Evolutionary conservation across 2,888 invertebrate species (phyloP).

Genomic region (Dolichopus griseipennis): DNA sequence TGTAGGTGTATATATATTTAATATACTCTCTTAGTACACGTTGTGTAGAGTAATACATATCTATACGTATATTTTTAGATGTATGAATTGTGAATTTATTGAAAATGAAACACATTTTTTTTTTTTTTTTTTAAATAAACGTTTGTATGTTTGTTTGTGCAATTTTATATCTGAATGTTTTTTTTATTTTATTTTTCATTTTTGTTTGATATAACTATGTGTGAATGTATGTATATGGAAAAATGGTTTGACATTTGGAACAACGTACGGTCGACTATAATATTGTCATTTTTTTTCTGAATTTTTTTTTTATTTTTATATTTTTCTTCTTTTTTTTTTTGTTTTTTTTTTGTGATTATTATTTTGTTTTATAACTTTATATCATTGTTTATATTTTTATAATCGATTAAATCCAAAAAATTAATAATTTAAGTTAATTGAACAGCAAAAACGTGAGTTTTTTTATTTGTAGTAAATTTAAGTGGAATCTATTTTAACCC

Average conservation of each 20-base stretch:
- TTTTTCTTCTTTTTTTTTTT: not conserved
- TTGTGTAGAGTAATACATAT: not conserved
- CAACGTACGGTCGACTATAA: constrained; percentile 1
- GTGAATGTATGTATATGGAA: not conserved
- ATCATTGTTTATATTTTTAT: not conserved
- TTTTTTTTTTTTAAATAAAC: too few species aligned
- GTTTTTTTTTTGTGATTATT: not conserved
- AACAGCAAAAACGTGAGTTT: too few species aligned
- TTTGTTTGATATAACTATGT: not conserved
- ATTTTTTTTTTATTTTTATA: not conserved
- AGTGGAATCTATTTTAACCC: too few species aligned
- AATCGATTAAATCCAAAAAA: too few species aligned
- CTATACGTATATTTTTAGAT: not conserved
- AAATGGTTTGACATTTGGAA: constrained; percentile 6
- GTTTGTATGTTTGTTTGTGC: not conserved
- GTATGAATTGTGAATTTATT: not conserved
- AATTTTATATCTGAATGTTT: too few species aligned
- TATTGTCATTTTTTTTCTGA: not conserved
- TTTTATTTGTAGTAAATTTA: too few species aligned
- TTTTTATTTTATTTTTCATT: too few species aligned
- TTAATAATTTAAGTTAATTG: too few species aligned
- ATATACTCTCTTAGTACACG: not conserved
- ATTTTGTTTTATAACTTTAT: not conserved
- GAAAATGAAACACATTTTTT: constrained; percentile 3
- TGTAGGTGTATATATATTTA: not conserved